Evolutionary conservation across 2,888 invertebrate species (phyloP).

Genomic region (Drosophila cognata): DNA sequence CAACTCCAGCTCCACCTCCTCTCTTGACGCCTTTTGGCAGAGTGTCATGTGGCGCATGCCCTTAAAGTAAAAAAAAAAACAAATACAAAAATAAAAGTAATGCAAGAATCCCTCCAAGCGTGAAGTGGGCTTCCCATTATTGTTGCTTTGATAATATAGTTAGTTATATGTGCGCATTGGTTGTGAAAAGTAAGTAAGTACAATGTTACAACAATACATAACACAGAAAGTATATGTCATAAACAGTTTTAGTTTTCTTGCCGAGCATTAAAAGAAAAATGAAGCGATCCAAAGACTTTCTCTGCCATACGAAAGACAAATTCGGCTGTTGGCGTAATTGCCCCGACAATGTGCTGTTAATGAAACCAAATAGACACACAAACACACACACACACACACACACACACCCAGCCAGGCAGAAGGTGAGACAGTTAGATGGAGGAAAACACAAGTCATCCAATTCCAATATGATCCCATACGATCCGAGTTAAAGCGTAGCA

Average conservation of each 20-base stretch:
- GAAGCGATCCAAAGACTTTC: conserved; percentile 69
- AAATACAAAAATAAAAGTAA: conserved; percentile 9
- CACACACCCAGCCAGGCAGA: conserved; percentile 16
- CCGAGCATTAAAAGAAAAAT: conserved; percentile 61
- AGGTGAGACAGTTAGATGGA: conserved; percentile 15
- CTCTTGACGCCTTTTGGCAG: conserved; percentile 27
- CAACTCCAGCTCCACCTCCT: conserved; percentile 1
- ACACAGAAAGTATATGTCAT: conserved; percentile 50
- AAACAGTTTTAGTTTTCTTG: conserved; percentile 54
- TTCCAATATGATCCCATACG: conserved; percentile 45
- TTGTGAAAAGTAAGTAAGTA: conserved; percentile 46
- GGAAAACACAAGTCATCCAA: conserved; percentile 60
- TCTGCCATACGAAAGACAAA: conserved; percentile 76
- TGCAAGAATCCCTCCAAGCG: conserved; percentile 54
- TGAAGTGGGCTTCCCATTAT: conserved; percentile 71
- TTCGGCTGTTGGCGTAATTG: conserved; percentile 76
- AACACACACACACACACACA: conserved; percentile 11
- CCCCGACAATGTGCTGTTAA: conserved; percentile 73
- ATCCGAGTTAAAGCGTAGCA: conserved; percentile 37
- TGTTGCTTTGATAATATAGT: conserved; percentile 50
- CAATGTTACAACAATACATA: conserved; percentile 10
- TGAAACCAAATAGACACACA: conserved; percentile 63
- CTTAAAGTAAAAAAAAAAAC: conserved; percentile 32
- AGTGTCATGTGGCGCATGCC: conserved; percentile 79
- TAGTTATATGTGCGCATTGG: conserved; percentile 43